Base-by-base conservation (phyloP, 2,888 invertebrate species). In the Flexamia atlantica region DNA sequence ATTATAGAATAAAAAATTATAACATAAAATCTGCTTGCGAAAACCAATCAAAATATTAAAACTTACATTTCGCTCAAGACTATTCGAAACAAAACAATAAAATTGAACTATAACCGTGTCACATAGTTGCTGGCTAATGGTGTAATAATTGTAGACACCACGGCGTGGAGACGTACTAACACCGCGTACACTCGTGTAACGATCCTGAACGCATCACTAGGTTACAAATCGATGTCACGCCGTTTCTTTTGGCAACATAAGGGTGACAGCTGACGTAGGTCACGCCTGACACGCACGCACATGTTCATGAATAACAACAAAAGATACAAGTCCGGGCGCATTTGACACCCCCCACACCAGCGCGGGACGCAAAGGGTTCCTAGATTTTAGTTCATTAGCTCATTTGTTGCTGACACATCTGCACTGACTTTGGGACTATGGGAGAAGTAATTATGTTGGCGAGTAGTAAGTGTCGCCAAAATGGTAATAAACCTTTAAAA, bases 221-320 rank as follows among this genome's bases (percentile, higher is more conserved):
- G 72, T 36, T 74, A 42, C 72, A 81, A 81, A 68, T 46, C 46
- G 40, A 81, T 46, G 42, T 68, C 28, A 81, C 81, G 81, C 60
- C 42, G 81, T 68, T 30, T 68, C 50, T 68, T 81, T 81, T 81
- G 81, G 68, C 81, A 81, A 81, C 81, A 81, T 81, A 81, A 81
- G 81, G 81, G 36, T 46, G 42, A 68, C 81, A 81, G 81, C 81
- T 81, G 81, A 81, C 40, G 81, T 30, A 68, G 40, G 81, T 81
- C 50, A 40, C 81, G 81, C 81, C 20, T 81, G 81, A 68, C 28
- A 46, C 30, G 46, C 81, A 68, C 64, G 81, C 81, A 81, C 81
- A 81, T 81, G 81, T 81, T 81, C 81, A 81, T 81, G 81, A 81
- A 81, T 81, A 81, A 81, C 81, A 81, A 81, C 81, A 81, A 81